Evolutionary conservation across 2,888 invertebrate species (phyloP).

Genomic region (Ornithoptera priamus): DNA sequence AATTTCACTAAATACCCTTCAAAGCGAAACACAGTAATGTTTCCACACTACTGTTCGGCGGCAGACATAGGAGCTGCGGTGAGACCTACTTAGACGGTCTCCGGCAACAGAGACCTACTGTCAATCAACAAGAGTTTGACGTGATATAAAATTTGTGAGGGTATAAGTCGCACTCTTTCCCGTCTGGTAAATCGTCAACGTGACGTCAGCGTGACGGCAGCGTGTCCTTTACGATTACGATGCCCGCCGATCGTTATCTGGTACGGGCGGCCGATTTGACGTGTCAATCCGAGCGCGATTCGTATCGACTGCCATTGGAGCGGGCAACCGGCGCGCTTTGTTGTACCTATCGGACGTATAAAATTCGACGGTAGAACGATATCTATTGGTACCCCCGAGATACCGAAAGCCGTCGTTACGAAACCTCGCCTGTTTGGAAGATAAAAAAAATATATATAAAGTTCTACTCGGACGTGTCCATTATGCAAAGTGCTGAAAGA

Average conservation of each 20-base stretch:
- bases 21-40: no score
- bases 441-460: background rate
- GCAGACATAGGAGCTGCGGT: no score
- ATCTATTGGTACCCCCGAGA: slow-evolving; percentile 42
- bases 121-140: background rate
- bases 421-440: background rate
- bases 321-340: slow-evolving; percentile 72
- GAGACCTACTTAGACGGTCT: background rate
- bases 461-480: background rate
- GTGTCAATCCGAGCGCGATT: slow-evolving; percentile 74
- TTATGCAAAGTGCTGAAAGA: background rate
- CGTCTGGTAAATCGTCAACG: slow-evolving; percentile 39
- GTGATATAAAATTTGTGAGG: background rate
- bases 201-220: slow-evolving; percentile 50
- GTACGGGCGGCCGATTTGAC: slow-evolving; percentile 65
- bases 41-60: no score
- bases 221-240: slow-evolving; percentile 69
- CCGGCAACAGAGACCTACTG: background rate
- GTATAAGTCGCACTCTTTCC: slow-evolving; percentile 43
- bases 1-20: no score
- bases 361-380: slow-evolving; percentile 34
- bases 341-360: slow-evolving; percentile 49
- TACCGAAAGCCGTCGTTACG: background rate
- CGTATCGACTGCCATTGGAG: slow-evolving; percentile 69
- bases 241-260: slow-evolving; percentile 70